Evolutionary conservation across 2,888 invertebrate species (phyloP).

Genomic region (Phlogophora meticulosa): DNA sequence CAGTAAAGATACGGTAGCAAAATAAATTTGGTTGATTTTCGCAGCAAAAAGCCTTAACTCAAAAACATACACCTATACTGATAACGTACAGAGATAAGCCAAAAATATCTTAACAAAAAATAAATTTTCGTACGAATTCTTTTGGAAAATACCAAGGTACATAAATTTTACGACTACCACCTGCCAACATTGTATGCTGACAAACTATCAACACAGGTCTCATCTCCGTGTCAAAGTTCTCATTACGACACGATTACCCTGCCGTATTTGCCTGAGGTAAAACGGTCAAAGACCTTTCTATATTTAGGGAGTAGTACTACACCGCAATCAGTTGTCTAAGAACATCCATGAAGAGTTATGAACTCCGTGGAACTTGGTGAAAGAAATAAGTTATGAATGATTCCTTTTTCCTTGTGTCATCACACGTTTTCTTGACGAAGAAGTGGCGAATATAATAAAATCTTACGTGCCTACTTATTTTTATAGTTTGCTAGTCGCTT

Average conservation of each 20-base stretch:
- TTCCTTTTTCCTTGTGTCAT: too few species aligned
- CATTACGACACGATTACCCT: conserved; percentile 40
- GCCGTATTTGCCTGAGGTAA: conserved; percentile 13
- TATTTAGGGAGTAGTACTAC: neutral
- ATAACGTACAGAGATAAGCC: neutral
- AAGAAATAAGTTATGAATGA: too few species aligned
- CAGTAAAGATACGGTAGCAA: too few species aligned
- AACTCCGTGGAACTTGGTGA: too few species aligned
- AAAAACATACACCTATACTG: too few species aligned
- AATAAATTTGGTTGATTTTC: too few species aligned
- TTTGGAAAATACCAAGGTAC: conserved; percentile 4
- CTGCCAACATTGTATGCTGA: conserved; percentile 8
- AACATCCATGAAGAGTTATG: too few species aligned
- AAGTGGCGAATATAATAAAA: too few species aligned
- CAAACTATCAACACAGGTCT: conserved; percentile 13
- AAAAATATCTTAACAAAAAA: neutral
- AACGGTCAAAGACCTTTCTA: conserved; percentile 41
- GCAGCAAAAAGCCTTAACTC: too few species aligned
- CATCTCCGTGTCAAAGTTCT: conserved; percentile 49
- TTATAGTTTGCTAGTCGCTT: too few species aligned
- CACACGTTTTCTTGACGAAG: too few species aligned
- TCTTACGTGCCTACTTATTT: too few species aligned
- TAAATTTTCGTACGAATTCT: neutral
- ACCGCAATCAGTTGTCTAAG: neutral
- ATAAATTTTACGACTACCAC: conserved; percentile 11